Evolutionary conservation across 1,140 invertebrate species (phyloP), one percentile per base, ranked within the genome.

Genomic region (Limonius californicus): DNA sequence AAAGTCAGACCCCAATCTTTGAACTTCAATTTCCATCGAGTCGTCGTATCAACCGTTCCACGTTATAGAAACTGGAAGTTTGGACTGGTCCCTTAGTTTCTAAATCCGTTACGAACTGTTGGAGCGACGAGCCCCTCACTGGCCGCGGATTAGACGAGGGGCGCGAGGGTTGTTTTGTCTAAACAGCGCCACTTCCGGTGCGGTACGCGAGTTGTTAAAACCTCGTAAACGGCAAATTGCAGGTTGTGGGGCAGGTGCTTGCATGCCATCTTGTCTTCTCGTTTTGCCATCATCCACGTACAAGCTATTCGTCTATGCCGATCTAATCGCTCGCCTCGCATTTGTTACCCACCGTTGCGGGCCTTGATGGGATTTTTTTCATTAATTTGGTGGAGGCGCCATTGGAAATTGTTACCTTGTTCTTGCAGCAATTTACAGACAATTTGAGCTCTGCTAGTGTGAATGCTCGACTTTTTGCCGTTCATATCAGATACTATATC

Each of bases 71-170:
- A 32, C 27, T 32, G 27, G 27, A 32, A 32, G 27, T 39, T 39
- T 12, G 35, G 11, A 14, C 8, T 39, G 35, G 8, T 39, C 35
- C 35, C 35, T 39, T 39, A 39, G 35, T 30, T 61, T 61, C 59
- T 61, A 61, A 61, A 53, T 61, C 50, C 59, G 59, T 61, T 61
- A 61, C 27, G 59, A 54, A 61, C 47, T 54, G 32, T 61, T 61
- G 12, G 59, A 16, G 12, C 53, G 15, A 50, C 45, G 45, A 18
- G 45, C 45, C 45, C 45, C 45, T 21, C 2, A 6, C 2, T 8
- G 45, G 16, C 12, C 3, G 57, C n/a, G 43, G 57, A 59, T 59
- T 59, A 59, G 57, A 59, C 21, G 47, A 35, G 43, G 27, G 27
- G 43, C 23, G 47, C 20, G 53, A 55, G 47, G 53, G 59, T 54